Evolutionary conservation across 2,113 vertebrate genomes (phyloP), one percentile per base, ranked within the genome.

Genomic region (Rutilus rutilus): DNA sequence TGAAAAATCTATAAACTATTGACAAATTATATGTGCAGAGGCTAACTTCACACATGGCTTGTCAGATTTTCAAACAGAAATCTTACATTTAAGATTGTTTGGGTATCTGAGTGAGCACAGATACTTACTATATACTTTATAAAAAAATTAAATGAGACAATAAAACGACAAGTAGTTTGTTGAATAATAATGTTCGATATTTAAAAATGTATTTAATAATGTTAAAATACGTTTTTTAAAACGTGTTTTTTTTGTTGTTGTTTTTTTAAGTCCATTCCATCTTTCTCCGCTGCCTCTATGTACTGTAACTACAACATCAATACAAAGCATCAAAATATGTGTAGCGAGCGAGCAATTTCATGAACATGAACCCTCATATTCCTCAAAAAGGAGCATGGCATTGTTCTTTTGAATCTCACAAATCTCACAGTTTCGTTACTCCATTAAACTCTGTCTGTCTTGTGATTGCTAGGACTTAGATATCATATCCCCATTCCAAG

Each of bases 341-440:
- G 78, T 17, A 81, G 67, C 47, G n/a, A 84, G 67, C 47, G n/a
- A 73, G 30, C 85, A 57, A 23, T 85, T 84, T 79, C 64, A 21
- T 47, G 60, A 36, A 45, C 78, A 85, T 21, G 33, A 85, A 47
- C 81, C 30, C 42, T 75, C 75, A 82, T 64, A 82, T 47, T 11
- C 23, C 23, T 86, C 77, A 36, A 82, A 52, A 42, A 42, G 23
- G 14, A 27, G 36, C 57, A 54, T 23, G 47, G 11, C 80, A 87
- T 89, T 89, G 85, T 88, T 89, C 89, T 88, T 57, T 78, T 88
- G 89, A 90, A 85, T 85, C 87, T 88, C 77, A 60, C 84, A 52
- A 91, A 91, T 89, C 85, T 79, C 90, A 45, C 86, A 84, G 73
- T 92, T 93, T 92, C 90, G 91, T 92, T 91, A 89, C 90, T 90